Evolutionary conservation across 2,113 vertebrate genomes (phyloP), one percentile per base, ranked within the genome.

Genomic region (Chamaetylas fuelleborni): DNA sequence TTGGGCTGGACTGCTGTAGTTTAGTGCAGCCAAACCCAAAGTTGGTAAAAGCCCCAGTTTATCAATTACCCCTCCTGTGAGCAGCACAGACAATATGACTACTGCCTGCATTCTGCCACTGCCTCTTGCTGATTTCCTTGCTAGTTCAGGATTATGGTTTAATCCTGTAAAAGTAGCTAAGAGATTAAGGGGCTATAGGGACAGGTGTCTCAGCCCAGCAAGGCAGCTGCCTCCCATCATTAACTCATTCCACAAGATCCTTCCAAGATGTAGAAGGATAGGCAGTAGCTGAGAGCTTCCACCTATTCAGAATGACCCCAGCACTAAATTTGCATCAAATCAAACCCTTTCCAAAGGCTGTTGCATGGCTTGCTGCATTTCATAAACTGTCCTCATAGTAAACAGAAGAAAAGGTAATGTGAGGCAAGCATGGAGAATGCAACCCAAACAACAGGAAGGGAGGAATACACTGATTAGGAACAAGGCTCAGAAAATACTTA

Each of bases 201-300:
- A 72, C 56, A 60, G 43, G 14, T 38, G 57, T 45, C 29, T 28
- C 19, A 70, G 29, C 18, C 17, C 22, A 12, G 29, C 45, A 29
- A 56, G 53, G 62, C 76, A 90, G 72, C 60, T 79, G 53, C n/a
- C 23, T 60, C 43, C 48, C 1, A 0, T 4, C 20, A 20, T 31
- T 40, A 26, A 53, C 6, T 13, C 28, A 3, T 18, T 47, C 29
- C 28, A 71, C 34, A n/a, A 23, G 33, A 38, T 31, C 73, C 64
- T 66, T 38, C 47, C 1, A 0, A 10, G 24, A 3, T 42, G 25
- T 6, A 42, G 26, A 40, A 58, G 26, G 45, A 11, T 0, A 13
- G 58, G 11, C 19, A 31, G 6, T n/a, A 54, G 33, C 53, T 9
- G 61, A 72, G 50, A 73, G n/a, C 31, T 71, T 56, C 53, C 5